Evolutionary conservation across 1,140 invertebrate species (phyloP), one percentile per base, ranked within the genome.

Genomic region (Drosophila sechellia): DNA sequence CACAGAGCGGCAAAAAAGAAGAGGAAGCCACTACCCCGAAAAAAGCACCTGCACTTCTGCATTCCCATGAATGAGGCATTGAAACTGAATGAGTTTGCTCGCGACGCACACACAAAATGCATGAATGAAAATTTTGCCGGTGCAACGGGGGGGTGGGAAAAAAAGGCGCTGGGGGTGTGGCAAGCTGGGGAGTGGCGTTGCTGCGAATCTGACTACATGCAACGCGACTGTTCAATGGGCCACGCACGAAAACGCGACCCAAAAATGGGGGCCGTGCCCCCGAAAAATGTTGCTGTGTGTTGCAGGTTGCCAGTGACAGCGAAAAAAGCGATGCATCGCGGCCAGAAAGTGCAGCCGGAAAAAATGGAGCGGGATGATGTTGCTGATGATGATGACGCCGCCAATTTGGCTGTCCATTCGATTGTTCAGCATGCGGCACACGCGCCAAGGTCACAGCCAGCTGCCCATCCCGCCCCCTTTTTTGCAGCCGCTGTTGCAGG

Each of bases 361-460:
- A 74, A 74, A 74, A 64, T 64, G 58, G 46, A 59, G 56, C 40
- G 59, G 54, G 59, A 53, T 12, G 50, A 17, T 31, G 42, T 31
- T 70, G 79, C 61, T 73, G 63, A 77, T 85, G 80, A 64, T 77
- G 81, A 76, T 81, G 83, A 79, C 64, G 72, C 54, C 72, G 71
- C 68, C 71, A 75, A 76, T 86, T 85, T 80, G 81, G 74, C 84
- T 85, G 78, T 85, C 79, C 74, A 70, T 86, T 85, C 81, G 83
- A 81, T 85, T 85, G 78, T 85, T 86, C 69, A 77, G 31, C 83
- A 85, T 85, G 81, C 81, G 60, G 79, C 81, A 85, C 81, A 87
- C 81, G 83, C 78, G 81, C 87, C 81, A 85, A 85, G 81, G 81
- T 87, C 81, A 20, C 40, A 15, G 40, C n/a, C 11, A 43, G 10